Percentiles rank a stretch among this genome's conserved stretches.
Evolutionary conservation across 2,888 invertebrate species (phyloP).

Genomic region (Hypena proboscidalis): DNA sequence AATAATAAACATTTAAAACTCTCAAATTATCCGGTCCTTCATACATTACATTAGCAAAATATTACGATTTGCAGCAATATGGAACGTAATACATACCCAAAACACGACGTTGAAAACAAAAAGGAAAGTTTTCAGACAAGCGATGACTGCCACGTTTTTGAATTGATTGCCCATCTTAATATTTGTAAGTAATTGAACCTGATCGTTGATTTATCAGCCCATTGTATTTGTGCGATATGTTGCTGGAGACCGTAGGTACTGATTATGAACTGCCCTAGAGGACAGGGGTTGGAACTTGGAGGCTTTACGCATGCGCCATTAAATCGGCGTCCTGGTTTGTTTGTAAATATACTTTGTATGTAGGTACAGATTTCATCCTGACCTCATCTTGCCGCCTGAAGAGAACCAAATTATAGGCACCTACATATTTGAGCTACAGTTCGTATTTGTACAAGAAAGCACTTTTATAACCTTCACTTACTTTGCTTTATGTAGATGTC

Average conservation of each 20-base stretch:
- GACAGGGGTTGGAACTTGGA: constrained; percentile 21
- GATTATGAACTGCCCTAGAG: constrained; percentile 26
- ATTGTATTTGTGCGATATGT: constrained; percentile 25
- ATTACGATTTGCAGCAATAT: neutral
- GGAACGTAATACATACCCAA: constrained; percentile 87
- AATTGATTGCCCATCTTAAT: constrained; percentile 89
- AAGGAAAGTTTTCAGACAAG: constrained; percentile 91
- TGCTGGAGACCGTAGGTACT: constrained; percentile 9
- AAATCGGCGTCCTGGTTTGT: constrained; percentile 59
- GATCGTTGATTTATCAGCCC: constrained; percentile 14
- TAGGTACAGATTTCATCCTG: neutral
- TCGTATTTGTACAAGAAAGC: no score
- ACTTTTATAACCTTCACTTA: no score
- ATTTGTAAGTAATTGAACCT: no score
- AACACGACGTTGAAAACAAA: constrained; percentile 93
- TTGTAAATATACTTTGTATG: constrained; percentile 49
- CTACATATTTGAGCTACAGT: no score
- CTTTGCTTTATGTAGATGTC: no score
- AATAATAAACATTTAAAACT: no score
- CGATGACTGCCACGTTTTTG: constrained; percentile 90
- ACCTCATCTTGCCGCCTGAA: no score
- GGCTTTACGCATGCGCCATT: constrained; percentile 65
- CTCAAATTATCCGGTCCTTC: no score
- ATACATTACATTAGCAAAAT: no score
- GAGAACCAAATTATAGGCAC: no score